These are phyloP conservation scores for Merodon equestris DNA, from an alignment of 2,888 invertebrate species.

Conservation along the genomic window DNA sequence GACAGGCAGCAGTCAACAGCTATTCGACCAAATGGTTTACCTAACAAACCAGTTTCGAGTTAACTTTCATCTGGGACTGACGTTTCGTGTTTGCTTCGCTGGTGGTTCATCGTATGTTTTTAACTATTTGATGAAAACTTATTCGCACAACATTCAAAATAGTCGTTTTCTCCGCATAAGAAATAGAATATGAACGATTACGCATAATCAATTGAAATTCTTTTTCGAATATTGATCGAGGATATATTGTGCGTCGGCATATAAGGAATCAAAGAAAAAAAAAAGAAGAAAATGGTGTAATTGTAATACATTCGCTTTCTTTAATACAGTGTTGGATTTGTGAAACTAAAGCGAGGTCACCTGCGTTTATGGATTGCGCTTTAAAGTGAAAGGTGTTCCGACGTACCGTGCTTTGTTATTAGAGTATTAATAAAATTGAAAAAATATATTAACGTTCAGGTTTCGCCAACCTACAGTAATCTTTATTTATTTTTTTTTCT, in stretches of 20 bases:
- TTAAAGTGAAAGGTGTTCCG: conserved; percentile 60
- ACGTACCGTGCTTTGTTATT: neutral
- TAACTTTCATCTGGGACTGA: conserved; percentile 78
- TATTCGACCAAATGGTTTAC: conserved; percentile 53
- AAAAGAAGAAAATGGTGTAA: conserved; percentile 16
- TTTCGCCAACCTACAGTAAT: conserved; percentile 31
- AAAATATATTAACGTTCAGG: conserved; percentile 44
- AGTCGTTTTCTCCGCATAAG: too few species aligned
- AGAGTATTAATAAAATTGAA: conserved; percentile 15
- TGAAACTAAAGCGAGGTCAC: conserved; percentile 68
- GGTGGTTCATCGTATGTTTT: conserved; percentile 65
- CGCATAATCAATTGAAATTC: conserved; percentile 38
- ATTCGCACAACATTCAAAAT: conserved; percentile 11
- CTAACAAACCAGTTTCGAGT: conserved; percentile 77
- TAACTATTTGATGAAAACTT: conserved; percentile 60
- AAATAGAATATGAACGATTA: neutral
- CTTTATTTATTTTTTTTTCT: neutral
- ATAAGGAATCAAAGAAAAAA: too few species aligned
- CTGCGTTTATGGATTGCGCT: conserved; percentile 53
- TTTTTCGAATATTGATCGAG: conserved; percentile 34
- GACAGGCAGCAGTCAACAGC: conserved; percentile 27
- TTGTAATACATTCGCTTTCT: conserved; percentile 63
- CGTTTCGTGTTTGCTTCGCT: conserved; percentile 71
- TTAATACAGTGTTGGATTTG: conserved; percentile 56
- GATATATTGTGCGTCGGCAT: neutral